phyloP scores from a whole-genome alignment of 2,888 invertebrate genomes.

The Troglohyphantes excavatus region DNA sequence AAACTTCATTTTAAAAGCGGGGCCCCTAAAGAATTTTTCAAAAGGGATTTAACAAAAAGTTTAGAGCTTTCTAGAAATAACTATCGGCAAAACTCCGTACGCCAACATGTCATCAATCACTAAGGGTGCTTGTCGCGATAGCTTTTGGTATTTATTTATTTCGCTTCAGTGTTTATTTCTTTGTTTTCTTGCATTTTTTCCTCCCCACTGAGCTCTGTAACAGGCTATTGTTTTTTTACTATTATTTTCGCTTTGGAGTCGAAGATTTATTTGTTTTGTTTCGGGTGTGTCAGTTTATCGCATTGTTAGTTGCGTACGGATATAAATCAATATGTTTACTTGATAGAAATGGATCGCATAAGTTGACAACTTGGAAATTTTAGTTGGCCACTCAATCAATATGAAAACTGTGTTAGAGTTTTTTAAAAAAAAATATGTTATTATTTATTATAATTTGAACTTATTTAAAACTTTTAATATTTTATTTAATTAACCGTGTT shows the following conservation, averaged over 20 bases:
- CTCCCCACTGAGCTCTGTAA: not conserved
- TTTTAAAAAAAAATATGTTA: too few species aligned
- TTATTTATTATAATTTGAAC: too few species aligned
- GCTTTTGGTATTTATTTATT: constrained; percentile 59
- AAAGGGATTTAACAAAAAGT: constrained; percentile 43
- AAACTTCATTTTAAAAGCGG: constrained; percentile 6
- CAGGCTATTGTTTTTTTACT: constrained; percentile 11
- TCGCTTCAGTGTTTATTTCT: constrained; percentile 15
- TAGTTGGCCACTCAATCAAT: not conserved
- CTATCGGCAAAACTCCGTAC: constrained; percentile 60
- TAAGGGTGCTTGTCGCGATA: constrained; percentile 40
- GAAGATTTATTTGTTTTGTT: constrained; percentile 10
- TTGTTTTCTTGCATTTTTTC: constrained; percentile 12
- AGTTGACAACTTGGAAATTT: not conserved
- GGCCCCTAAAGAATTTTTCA: constrained; percentile 22
- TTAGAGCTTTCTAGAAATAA: constrained; percentile 50
- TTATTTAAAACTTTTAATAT: too few species aligned
- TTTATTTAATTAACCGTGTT: too few species aligned
- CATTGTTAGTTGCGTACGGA: constrained; percentile 21
- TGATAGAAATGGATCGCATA: not conserved
- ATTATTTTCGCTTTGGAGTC: not conserved
- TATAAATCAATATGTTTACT: not conserved
- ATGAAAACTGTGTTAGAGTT: too few species aligned
- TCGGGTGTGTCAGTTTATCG: not conserved
- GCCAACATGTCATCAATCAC: constrained; percentile 66